A percentile compares a stretch with the other conserved stretches of the same genome.
These are phyloP conservation scores for Trichopria drosophilae DNA, from an alignment of 2,888 invertebrate species.

Conservation along the genomic window DNA sequence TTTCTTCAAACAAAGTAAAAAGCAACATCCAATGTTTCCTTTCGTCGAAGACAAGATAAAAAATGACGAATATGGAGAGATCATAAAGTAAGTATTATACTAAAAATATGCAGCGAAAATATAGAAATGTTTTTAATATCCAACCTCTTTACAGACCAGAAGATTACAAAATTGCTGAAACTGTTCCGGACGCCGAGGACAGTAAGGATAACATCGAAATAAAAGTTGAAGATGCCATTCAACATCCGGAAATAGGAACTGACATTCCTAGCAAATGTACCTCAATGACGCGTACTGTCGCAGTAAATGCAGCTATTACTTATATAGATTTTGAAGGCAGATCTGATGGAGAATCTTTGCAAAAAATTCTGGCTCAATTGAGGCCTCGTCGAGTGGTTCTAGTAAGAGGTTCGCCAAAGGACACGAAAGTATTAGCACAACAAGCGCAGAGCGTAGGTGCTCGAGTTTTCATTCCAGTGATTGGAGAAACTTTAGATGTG, in stretches of 20 bases:
- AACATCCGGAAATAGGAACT: slow-evolving; percentile 57
- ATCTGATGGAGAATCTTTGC: slow-evolving; percentile 80
- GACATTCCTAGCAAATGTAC: slow-evolving; percentile 93
- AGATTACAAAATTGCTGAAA: slow-evolving; percentile 84
- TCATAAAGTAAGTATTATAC: slow-evolving; percentile 66
- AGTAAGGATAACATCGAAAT: slow-evolving; percentile 69
- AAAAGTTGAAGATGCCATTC: slow-evolving; percentile 66
- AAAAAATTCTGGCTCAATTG: slow-evolving; percentile 69
- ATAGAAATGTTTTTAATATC: too few species aligned
- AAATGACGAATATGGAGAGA: slow-evolving; percentile 95
- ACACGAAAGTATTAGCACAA: slow-evolving; percentile 70
- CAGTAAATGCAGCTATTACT: slow-evolving; percentile 82
- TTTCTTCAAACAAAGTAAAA: slow-evolving; percentile 85
- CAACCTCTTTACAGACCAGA: slow-evolving; percentile 67
- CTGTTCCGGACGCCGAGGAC: slow-evolving; percentile 68
- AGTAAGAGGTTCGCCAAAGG: slow-evolving; percentile 73
- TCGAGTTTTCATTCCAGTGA: slow-evolving; percentile 79
- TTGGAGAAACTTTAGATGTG: slow-evolving; percentile 87
- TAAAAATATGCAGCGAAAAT: too few species aligned
- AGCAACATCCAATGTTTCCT: slow-evolving; percentile 96
- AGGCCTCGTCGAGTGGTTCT: slow-evolving; percentile 71
- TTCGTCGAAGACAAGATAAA: slow-evolving; percentile 88
- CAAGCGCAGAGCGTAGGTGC: slow-evolving; percentile 72
- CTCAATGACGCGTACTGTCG: slow-evolving; percentile 71
- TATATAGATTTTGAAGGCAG: slow-evolving; percentile 98